Conservation (phyloP, 2,888 invertebrate species). For the Cephus nigrinus region DNA sequence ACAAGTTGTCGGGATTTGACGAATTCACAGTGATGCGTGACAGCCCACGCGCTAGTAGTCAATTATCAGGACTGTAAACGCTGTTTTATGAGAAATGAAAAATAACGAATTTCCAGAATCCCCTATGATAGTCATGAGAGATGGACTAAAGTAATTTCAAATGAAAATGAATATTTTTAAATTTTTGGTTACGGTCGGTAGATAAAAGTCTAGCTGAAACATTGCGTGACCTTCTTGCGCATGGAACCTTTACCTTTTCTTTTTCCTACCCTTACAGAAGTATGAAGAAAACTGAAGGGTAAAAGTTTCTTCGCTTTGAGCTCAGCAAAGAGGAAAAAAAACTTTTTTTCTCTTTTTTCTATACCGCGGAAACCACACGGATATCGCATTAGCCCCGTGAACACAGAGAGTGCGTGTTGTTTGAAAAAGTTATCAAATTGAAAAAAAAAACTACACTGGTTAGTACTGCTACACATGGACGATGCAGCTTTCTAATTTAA, state of each 20-base stretch:
- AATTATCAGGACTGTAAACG: not conserved
- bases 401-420: not conserved
- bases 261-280: not conserved
- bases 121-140: not conserved
- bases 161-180: not conserved
- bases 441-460: not conserved
- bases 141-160: not conserved
- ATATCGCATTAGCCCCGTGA: not conserved
- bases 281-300: not conserved
- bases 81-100: too few species aligned
- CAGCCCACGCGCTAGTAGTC: not conserved
- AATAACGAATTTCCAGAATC: not conserved
- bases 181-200: not conserved
- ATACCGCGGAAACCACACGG: not conserved
- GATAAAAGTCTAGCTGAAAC: too few species aligned
- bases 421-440: not conserved
- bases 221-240: too few species aligned
- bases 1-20: not conserved
- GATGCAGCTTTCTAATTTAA: too few species aligned
- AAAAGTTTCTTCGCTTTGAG: not conserved
- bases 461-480: not conserved
- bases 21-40: not conserved
- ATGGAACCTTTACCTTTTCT: not conserved
- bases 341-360: not conserved
- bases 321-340: not conserved